Base-by-base conservation (phyloP, 2,888 invertebrate species). In the Leucozona laternaria region DNA sequence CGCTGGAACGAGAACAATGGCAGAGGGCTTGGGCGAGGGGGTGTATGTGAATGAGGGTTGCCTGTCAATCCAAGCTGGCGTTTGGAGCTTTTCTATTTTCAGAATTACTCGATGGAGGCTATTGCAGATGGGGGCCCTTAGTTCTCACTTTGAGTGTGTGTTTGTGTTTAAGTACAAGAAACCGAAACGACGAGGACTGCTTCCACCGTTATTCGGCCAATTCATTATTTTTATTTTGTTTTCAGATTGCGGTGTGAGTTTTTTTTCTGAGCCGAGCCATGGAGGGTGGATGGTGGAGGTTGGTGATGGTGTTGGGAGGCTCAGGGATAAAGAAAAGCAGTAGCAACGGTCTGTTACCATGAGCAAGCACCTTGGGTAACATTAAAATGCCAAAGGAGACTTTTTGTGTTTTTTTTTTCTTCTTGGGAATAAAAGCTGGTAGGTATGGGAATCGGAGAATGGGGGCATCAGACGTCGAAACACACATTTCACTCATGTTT, bases 51-150 rank as follows among this genome's bases (percentile, higher is more conserved):
- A 75, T 86, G 82, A 86, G 86, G 86, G 86, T 86, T 82, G 86
- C 82, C 78, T 86, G 86, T 86, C 86, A 86, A 86, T 86, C 86
- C 86, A 82, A 86, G 86, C 82, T 86, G 86, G 86, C 75, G 86
- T 75, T 82, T 75, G 70, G 82, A 86, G 86, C 86, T 86, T 86
- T 84, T 82, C 86, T 86, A 86, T 86, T 86, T 82, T 75, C 78
- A 75, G 82, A 86, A 86, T 86, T 86, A 82, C 86, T 86, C 86
- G 82, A 86, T 86, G 75, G 75, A 86, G 82, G 78, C 86, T 71
- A 82, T 79, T 82, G 68, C 86, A 86, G 86, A 86, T 86, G 86
- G 82, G 86, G 82, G 86, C 78, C 72, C 72, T 76, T 68, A 68
- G 50, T 53, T 60, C 43, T 20, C 50, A 22, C 60, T 40, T 55